Evolutionary conservation across 2,888 invertebrate species (phyloP).

Genomic region (Melitaea athalia): DNA sequence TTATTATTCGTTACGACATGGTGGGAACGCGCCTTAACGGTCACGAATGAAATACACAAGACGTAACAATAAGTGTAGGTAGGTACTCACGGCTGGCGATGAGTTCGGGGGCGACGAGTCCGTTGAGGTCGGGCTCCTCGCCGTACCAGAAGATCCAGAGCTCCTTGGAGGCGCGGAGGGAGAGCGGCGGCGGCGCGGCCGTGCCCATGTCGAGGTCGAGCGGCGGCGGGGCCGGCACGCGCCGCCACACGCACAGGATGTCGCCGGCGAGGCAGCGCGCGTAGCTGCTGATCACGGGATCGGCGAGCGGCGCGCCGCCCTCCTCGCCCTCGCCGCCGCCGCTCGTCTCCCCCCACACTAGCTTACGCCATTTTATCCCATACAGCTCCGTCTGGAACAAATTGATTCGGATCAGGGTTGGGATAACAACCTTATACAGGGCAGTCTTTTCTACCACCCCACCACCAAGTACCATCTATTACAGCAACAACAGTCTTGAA

Average conservation of each 20-base stretch:
- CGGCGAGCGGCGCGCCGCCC: slow-evolving; percentile 88
- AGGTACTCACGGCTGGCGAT: slow-evolving; percentile 92
- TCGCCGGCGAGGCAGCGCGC: slow-evolving; percentile 95
- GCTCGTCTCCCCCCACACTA: slow-evolving; percentile 89
- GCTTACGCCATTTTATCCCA: slow-evolving; percentile 99
- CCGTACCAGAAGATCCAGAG: slow-evolving; percentile 99
- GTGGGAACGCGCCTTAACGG: no score
- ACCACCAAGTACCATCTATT: no score
- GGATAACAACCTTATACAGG: neutral
- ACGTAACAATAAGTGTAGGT: slow-evolving; percentile 9
- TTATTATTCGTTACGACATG: no score
- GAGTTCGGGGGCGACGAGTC: slow-evolving; percentile 92
- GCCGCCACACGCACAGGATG: slow-evolving; percentile 98
- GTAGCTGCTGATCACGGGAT: slow-evolving; percentile 95
- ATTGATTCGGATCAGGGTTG: neutral
- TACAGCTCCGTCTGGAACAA: slow-evolving; percentile 96
- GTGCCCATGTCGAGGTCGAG: slow-evolving; percentile 78
- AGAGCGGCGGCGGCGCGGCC: slow-evolving; percentile 87
- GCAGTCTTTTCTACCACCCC: neutral
- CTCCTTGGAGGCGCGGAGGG: slow-evolving; percentile 95
- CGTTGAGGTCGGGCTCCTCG: slow-evolving; percentile 95
- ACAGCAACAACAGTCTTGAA: no score
- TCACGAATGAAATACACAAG: neutral
- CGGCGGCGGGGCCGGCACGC: slow-evolving; percentile 85
- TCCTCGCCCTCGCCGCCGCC: slow-evolving; percentile 74